phyloP scores from a whole-genome alignment of 2,888 invertebrate species.

The Melanophora roralis region DNA sequence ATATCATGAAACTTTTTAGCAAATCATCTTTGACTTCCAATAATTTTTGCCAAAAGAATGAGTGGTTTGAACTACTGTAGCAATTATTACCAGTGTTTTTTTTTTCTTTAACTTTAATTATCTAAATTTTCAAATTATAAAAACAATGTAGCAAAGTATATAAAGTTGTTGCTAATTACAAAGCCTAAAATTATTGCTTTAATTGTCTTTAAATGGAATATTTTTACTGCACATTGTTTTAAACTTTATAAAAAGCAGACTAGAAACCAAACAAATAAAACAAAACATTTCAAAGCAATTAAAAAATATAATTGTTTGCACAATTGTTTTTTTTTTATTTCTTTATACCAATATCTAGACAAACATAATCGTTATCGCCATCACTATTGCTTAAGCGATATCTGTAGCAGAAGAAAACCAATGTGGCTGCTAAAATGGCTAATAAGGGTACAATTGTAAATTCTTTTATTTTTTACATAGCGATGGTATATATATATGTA shows the following conservation, averaged over 20 bases:
- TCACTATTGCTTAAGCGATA: background rate
- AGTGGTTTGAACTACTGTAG: slow-evolving; percentile 33
- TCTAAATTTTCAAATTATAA: slow-evolving; percentile 35
- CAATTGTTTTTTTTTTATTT: slow-evolving; percentile 56
- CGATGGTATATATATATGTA: too few relatives aligned
- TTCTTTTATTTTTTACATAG: slow-evolving; percentile 21
- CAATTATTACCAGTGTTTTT: background rate
- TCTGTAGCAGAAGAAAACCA: too few relatives aligned
- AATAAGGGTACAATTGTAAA: slow-evolving; percentile 61
- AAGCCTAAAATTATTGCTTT: slow-evolving; percentile 13
- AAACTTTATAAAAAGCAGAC: background rate
- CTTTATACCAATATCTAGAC: slow-evolving; percentile 7
- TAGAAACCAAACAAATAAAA: background rate
- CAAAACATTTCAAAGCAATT: slow-evolving; percentile 42
- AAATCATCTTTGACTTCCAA: too few relatives aligned
- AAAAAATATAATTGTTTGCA: slow-evolving; percentile 51
- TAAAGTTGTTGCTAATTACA: slow-evolving; percentile 60
- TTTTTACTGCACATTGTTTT: background rate
- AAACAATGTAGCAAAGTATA: slow-evolving; percentile 39
- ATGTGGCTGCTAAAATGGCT: slow-evolving; percentile 53
- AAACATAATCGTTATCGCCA: slow-evolving; percentile 34
- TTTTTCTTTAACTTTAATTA: slow-evolving; percentile 40
- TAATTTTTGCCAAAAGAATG: too few relatives aligned
- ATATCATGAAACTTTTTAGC: too few relatives aligned
- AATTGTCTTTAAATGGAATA: too few relatives aligned